Evolutionary conservation across 2,888 invertebrate genomes (phyloP).

Genomic region (Pristionchus japonicus): DNA sequence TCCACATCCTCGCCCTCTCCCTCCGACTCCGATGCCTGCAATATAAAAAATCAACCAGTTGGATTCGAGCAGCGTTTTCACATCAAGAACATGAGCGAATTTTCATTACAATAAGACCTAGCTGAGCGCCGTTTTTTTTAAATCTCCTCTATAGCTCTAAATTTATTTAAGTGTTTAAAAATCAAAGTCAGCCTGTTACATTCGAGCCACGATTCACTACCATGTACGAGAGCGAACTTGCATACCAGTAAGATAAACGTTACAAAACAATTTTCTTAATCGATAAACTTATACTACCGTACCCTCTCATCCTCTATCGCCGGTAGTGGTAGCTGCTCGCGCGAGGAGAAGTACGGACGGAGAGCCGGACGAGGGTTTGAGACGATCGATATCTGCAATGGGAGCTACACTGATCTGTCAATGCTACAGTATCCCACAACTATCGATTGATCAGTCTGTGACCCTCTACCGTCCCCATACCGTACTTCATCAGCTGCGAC

Average conservation of each 20-base stretch:
- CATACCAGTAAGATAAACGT: no score
- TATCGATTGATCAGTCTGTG: background rate
- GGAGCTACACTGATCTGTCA: background rate
- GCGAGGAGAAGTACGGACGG: conserved; percentile 60
- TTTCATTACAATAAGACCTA: no score
- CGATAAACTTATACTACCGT: conserved; percentile 1
- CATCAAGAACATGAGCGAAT: background rate
- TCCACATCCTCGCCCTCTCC: conserved; percentile 51
- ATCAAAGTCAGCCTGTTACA: no score
- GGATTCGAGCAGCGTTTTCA: background rate
- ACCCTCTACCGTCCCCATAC: background rate
- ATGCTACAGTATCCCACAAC: background rate
- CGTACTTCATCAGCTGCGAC: conserved; percentile 42
- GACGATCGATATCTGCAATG: conserved; percentile 57
- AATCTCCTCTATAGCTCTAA: no score
- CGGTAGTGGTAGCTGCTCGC: conserved; percentile 41
- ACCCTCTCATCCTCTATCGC: conserved; percentile 46
- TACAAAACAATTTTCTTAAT: no score
- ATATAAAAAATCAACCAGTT: background rate
- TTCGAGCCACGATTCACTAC: no score
- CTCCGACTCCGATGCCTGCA: conserved; percentile 44
- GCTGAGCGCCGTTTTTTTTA: no score
- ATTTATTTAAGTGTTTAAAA: no score
- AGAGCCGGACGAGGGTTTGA: conserved; percentile 71
- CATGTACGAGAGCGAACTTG: no score